Evolutionary conservation across 2,797 vertebrate species (phyloP).

Genomic region (Hipposideros larvatus): DNA sequence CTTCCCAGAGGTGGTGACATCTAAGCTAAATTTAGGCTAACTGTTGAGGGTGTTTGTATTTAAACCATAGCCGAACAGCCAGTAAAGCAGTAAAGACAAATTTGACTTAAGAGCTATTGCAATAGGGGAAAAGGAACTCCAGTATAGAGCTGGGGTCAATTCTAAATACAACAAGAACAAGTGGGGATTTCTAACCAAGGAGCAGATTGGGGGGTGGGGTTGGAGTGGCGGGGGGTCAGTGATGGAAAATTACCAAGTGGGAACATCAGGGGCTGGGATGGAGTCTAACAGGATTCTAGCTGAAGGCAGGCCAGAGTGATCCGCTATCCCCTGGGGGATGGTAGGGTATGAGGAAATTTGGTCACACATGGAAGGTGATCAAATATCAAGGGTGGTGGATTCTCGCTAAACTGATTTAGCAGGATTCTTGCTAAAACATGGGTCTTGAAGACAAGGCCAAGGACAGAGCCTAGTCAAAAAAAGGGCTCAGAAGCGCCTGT

Average conservation of each 20-base stretch:
- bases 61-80: background rate
- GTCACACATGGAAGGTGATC: background rate
- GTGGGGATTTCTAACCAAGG: background rate
- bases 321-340: background rate
- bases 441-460: background rate
- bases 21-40: background rate
- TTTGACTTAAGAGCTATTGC: background rate
- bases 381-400: background rate
- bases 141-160: background rate
- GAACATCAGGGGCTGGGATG: background rate
- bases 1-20: background rate
- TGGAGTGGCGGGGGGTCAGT: background rate
- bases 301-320: background rate
- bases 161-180: background rate
- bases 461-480: background rate
- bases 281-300: background rate
- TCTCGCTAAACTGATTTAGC: background rate
- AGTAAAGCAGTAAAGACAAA: background rate
- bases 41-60: background rate
- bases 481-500: background rate
- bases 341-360: background rate
- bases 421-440: background rate
- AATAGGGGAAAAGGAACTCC: background rate
- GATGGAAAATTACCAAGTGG: background rate
- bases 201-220: background rate